Base-by-base conservation (phyloP, 2,888 invertebrate species). In the Dromius quadrimaculatus region DNA sequence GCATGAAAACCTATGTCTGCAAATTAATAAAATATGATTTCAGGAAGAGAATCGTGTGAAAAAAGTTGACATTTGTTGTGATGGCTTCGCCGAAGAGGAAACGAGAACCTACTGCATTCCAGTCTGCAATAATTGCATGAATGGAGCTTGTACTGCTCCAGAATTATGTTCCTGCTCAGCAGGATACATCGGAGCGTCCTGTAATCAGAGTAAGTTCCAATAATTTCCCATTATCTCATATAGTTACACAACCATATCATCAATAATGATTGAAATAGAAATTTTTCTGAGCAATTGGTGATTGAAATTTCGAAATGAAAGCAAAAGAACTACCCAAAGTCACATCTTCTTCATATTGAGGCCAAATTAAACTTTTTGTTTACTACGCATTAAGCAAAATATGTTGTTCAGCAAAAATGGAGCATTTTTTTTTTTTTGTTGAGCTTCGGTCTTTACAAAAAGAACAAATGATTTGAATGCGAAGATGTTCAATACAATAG, bases 41-140 rank as follows among this genome's bases (percentile, higher is more conserved):
- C 82, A 93, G 93, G 88, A 88, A 69, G 87, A 90, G 76, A 87
- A 88, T 76, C 86, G 88, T 74, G 88, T 85, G 4, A 88, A 88
- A 59, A 87, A 86, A 23, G 87, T 92, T 19, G 87, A 89, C 20
- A 88, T 89, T 41, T 94, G 94, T 81, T 94, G 94, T 78, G 87
- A 89, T 68, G 93, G 93, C 28, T 94, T 89, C 80, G 84, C 85
- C 71, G 86, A 87, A 80, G 86, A 85, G 64, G 76, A 80, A 32
- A 76, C 76, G 47, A 76, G 76, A 71, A 74, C 77, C 36, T 78
- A 74, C 34, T 86, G 86, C 75, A 73, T 81, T 19, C 74, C 77
- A 62, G 82, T 84, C 71, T 81, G 83, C 63, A 79, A 82, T 41
- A 78, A 80, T 8, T 87, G 87, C 74, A 72, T 79, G 68, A 85